Base-by-base conservation (phyloP, 2,888 invertebrate genomes). In the Nysson spinosus region DNA sequence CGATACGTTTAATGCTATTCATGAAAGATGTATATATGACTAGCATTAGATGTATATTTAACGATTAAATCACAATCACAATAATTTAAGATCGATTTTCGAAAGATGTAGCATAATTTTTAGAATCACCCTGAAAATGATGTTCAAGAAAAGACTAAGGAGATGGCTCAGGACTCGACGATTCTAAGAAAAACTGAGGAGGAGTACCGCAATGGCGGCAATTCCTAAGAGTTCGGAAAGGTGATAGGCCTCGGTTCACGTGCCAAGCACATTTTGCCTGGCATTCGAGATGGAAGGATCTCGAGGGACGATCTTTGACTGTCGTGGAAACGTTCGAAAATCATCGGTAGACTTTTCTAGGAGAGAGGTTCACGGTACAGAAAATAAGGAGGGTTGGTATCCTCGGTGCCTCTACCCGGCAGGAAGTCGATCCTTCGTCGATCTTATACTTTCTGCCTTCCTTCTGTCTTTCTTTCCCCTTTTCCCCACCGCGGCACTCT, bases 251-350 rank as follows among this genome's bases (percentile, higher is more conserved):
- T 40, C 28, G 50, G 47, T 67, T 73, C 73, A 64, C 61, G 67
- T 61, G 70, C 58, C 70, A 22, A 37, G 62, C 75, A 71, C 71
- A 75, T 75, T 71, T 60, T 60, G 51, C 34, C 49, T 43, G 51
- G 55, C 39, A 60, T 70, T 22, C 58, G 30, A 50, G 51, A 61
- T 32, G 28, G 47, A 46, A 55, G 51, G 46, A 68, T 65, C 67
- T 64, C 47, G 16, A 39, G 57, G 44, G 37, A 56, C 58, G 52
- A 70, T 74, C 68, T 65, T 20, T 4, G 26, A 9, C 56, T 60
- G 67, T 62, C 68, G 60, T 35, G 50, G 51, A 44, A 52, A 40
- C 19, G 30, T 34, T 65, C 60, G 19, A 51, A n/a, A 51, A 49
- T 72, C 56, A 30, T 37, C 32, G 12, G 22, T 50, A 28, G 43